A percentile compares a stretch with the other conserved stretches of the same genome.
Conservation (phyloP, 2,888 invertebrate genomes). For the Anagyrus pseudococci region DNA sequence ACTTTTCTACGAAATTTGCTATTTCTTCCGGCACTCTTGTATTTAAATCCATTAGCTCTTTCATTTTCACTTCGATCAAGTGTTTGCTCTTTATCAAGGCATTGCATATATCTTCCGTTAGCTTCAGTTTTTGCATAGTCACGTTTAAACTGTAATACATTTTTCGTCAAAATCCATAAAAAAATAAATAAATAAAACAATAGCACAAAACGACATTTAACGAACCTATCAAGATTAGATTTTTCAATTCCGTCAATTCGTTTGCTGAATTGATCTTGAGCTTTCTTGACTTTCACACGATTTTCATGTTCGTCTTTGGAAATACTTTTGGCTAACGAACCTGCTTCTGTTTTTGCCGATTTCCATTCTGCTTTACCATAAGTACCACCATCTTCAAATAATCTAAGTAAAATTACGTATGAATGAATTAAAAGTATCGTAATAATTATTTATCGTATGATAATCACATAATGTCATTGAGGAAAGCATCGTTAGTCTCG, state of each 20-base stretch:
- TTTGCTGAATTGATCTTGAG: background rate
- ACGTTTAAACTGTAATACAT: constrained; percentile 30
- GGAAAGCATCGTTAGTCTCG: constrained; percentile 37
- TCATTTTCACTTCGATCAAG: constrained; percentile 29
- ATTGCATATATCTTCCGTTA: constrained; percentile 36
- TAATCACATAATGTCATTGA: constrained; percentile 38
- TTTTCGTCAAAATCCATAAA: background rate
- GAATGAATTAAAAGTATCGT: background rate
- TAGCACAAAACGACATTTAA: background rate
- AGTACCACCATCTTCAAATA: constrained; percentile 42
- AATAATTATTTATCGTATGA: too few species aligned
- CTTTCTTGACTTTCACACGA: constrained; percentile 34
- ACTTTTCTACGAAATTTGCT: constrained; percentile 15
- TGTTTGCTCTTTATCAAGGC: constrained; percentile 38
- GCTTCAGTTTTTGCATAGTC: constrained; percentile 35
- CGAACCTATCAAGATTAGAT: constrained; percentile 17
- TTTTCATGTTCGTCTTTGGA: constrained; percentile 32
- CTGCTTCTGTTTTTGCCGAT: constrained; percentile 32
- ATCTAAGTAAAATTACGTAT: constrained; percentile 33
- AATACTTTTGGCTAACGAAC: constrained; percentile 32
- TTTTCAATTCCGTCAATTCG: constrained; percentile 29
- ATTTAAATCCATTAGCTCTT: constrained; percentile 4
- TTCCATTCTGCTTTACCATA: constrained; percentile 40
- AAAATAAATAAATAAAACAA: background rate
- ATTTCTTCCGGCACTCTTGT: constrained; percentile 1